Percentiles rank a stretch among this genome's conserved stretches.
phyloP scores from a whole-genome alignment of 2,888 invertebrate genomes.

The Plagodis dolabraria region DNA sequence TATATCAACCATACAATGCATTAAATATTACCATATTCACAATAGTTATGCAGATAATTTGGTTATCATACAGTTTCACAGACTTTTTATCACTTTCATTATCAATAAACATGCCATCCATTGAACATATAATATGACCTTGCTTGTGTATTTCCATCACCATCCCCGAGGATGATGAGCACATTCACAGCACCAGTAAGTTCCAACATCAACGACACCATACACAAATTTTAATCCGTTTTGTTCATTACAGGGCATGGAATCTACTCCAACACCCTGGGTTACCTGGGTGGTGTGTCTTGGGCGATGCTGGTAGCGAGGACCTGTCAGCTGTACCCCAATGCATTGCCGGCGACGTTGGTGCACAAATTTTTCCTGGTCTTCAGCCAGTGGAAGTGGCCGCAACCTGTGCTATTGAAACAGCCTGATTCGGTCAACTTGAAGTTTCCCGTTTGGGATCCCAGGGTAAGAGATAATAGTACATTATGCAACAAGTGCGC shows the following conservation, averaged over 20 bases:
- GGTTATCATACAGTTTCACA: too few species aligned
- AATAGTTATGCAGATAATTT: too few species aligned
- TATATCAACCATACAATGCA: too few species aligned
- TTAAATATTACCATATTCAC: too few species aligned
- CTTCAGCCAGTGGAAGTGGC: conserved; percentile 99
- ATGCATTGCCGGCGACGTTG: conserved; percentile 96
- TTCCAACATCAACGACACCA: conserved; percentile 4
- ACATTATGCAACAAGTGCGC: too few species aligned
- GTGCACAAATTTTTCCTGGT: conserved; percentile 99
- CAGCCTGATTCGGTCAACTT: conserved; percentile 95
- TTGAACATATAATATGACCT: not conserved
- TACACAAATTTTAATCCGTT: not conserved
- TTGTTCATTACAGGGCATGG: conserved; percentile 89
- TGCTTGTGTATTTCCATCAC: conserved; percentile 18
- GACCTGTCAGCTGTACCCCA: conserved; percentile 99
- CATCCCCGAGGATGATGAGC: conserved; percentile 4
- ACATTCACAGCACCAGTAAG: conserved; percentile 13
- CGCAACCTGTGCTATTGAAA: conserved; percentile 97
- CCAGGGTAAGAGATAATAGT: conserved; percentile 87
- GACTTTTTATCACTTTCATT: too few species aligned
- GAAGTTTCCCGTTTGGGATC: conserved; percentile 98
- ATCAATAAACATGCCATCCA: too few species aligned
- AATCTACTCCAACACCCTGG: conserved; percentile 98
- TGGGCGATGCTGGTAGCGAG: conserved; percentile 99
- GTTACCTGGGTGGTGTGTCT: conserved; percentile 98